Percentiles rank a stretch among this genome's conserved stretches.
phyloP scores from a whole-genome alignment of 2,888 invertebrate species.

The Aethes cnicana region DNA sequence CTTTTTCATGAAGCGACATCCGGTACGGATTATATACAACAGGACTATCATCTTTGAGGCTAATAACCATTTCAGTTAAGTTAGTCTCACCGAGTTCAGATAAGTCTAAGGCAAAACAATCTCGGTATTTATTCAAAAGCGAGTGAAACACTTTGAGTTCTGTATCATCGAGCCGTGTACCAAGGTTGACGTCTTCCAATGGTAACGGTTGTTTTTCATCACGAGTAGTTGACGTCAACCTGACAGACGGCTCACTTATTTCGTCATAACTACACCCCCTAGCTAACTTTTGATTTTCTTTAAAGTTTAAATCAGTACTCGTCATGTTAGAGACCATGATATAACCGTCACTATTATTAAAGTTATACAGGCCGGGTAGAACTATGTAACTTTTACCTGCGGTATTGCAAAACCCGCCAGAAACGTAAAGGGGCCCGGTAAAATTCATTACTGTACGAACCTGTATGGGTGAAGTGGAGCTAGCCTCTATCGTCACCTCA shows the following conservation, averaged over 20 bases:
- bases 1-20: constrained; percentile 15
- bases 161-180: background rate
- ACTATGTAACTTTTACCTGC: background rate
- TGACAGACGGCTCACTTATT: background rate
- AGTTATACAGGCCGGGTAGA: background rate
- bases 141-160: background rate
- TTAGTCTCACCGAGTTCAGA: constrained; percentile 22
- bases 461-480: background rate
- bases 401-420: background rate
- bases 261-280: background rate
- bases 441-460: background rate
- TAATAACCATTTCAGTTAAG: constrained; percentile 23
- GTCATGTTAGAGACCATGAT: background rate
- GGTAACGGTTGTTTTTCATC: background rate
- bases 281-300: background rate
- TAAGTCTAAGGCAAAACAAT: constrained; percentile 20
- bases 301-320: background rate
- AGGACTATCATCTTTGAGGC: constrained; percentile 9
- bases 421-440: background rate
- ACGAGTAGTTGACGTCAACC: background rate
- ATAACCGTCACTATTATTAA: background rate
- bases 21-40: constrained; percentile 26
- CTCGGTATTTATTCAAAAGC: constrained; percentile 6
- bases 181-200: constrained; percentile 1
- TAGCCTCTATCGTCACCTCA: background rate